phyloP scores from a whole-genome alignment of 2,888 invertebrate genomes.

The Labia minor region DNA sequence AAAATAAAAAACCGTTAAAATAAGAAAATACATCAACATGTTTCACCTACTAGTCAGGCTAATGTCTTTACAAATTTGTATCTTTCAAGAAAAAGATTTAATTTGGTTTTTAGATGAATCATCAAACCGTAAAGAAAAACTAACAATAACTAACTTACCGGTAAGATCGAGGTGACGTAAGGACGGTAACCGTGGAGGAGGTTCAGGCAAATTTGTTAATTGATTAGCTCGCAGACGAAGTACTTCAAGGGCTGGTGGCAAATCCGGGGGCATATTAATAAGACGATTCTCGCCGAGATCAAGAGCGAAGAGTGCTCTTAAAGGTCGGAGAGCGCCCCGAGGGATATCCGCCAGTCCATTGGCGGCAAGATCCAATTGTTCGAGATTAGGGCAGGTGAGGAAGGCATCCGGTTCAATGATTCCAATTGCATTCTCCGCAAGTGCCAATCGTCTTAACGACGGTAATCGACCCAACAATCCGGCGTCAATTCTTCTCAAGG shows the following conservation, averaged over 20 bases:
- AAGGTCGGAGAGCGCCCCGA: slow-evolving; percentile 50
- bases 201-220: slow-evolving; percentile 42
- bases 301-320: slow-evolving; percentile 56
- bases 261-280: slow-evolving; percentile 54
- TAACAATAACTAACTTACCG: slow-evolving; percentile 29
- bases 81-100: too few relatives aligned
- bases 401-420: slow-evolving; percentile 64
- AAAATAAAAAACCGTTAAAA: too few relatives aligned
- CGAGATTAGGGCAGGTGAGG: slow-evolving; percentile 57
- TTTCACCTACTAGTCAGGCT: too few relatives aligned
- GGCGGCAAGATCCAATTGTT: slow-evolving; percentile 67
- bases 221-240: slow-evolving; percentile 37
- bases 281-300: slow-evolving; percentile 65
- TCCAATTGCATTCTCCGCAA: slow-evolving; percentile 60
- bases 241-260: slow-evolving; percentile 53
- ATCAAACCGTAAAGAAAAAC: background rate
- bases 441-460: slow-evolving; percentile 60
- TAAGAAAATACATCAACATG: too few relatives aligned
- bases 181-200: slow-evolving; percentile 58
- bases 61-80: too few relatives aligned
- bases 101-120: too few relatives aligned
- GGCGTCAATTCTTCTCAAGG: slow-evolving; percentile 58
- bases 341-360: slow-evolving; percentile 60
- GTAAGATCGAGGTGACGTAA: slow-evolving; percentile 64
- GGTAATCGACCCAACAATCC: slow-evolving; percentile 63